Evolutionary conservation across 2,888 invertebrate genomes (phyloP).

Genomic region (Cheilosia pagana): DNA sequence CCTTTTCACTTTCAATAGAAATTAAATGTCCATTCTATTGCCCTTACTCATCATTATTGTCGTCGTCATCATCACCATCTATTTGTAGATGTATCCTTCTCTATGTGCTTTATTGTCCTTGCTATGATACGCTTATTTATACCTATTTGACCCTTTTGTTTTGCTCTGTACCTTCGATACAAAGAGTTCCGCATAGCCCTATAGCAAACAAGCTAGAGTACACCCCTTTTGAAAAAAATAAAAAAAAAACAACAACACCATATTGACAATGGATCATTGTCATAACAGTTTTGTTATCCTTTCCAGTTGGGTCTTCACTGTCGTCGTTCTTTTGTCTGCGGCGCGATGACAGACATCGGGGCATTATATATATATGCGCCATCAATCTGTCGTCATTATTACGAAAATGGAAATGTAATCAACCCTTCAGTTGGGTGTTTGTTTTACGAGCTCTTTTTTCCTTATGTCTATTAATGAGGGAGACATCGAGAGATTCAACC

Average conservation of each 20-base stretch:
- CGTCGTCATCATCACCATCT: conserved; percentile 11
- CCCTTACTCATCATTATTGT: conserved; percentile 26
- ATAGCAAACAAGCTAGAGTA: not conserved
- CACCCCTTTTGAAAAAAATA: conserved; percentile 26
- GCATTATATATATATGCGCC: conserved; percentile 43
- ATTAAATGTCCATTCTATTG: conserved; percentile 65
- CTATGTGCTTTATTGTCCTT: conserved; percentile 52
- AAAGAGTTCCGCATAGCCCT: not conserved
- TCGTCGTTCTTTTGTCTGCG: conserved; percentile 5
- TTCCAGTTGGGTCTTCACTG: conserved; percentile 6
- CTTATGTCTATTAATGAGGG: conserved; percentile 16
- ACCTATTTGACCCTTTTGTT: conserved; percentile 69
- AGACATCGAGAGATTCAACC: conserved; percentile 27
- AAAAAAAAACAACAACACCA: conserved; percentile 46
- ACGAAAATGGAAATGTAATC: conserved; percentile 57
- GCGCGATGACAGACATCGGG: conserved; percentile 6
- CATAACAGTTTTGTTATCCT: conserved; percentile 64
- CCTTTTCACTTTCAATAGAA: conserved; percentile 31
- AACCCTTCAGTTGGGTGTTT: conserved; percentile 60
- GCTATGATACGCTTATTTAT: conserved; percentile 70
- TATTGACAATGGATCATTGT: conserved; percentile 72
- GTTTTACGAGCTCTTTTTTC: conserved; percentile 24
- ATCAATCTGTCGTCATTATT: conserved; percentile 62
- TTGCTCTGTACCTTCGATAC: conserved; percentile 12
- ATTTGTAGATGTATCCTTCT: conserved; percentile 8